Conservation (phyloP, 2,797 vertebrate species). For the Cuculus canorus region DNA sequence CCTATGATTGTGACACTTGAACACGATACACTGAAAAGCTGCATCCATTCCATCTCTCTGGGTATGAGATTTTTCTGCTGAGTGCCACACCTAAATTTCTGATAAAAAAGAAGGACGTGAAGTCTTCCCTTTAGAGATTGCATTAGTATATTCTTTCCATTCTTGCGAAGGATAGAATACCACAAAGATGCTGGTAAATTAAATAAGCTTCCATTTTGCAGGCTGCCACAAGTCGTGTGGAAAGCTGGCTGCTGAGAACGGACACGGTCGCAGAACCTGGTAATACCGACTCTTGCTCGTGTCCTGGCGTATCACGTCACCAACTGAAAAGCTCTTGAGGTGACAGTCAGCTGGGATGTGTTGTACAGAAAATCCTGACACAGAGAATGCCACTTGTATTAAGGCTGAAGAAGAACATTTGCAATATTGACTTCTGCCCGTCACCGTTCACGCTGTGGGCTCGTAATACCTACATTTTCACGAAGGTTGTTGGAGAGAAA, state of each 20-base stretch:
- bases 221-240: background rate
- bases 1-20: background rate
- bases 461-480: background rate
- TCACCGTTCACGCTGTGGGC: background rate
- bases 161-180: background rate
- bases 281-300: fast-evolving
- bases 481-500: background rate
- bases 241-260: background rate
- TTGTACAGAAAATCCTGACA: background rate
- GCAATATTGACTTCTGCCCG: background rate
- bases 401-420: background rate
- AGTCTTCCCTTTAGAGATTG: background rate
- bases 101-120: background rate
- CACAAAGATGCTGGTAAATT: background rate
- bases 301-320: background rate
- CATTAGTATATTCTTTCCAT: background rate
- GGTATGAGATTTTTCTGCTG: background rate
- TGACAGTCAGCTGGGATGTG: background rate
- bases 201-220: background rate
- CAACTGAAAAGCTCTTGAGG: background rate
- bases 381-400: background rate
- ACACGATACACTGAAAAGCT: background rate
- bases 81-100: background rate
- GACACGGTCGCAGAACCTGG: background rate
- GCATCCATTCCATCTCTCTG: background rate